A percentile compares a stretch with the other conserved stretches of the same genome.
Conservation (phyloP, 2,888 invertebrate species). For the Pseudanteris insignis region DNA sequence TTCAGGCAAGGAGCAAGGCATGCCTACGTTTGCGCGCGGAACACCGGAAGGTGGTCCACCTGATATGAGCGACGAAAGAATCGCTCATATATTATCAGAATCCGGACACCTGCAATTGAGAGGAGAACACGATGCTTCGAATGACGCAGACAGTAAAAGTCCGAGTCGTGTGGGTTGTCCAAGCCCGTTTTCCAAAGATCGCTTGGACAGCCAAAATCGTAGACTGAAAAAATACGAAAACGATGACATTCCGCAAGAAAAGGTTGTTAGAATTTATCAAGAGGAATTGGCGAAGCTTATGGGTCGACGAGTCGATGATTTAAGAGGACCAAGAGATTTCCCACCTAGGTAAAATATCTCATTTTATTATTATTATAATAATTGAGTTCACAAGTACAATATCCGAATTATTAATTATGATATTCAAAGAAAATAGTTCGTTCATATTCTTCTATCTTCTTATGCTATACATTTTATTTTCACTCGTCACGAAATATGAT, state of each 20-base stretch:
- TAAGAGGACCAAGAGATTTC: slow-evolving; percentile 79
- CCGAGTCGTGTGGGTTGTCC: slow-evolving; percentile 79
- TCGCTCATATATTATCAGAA: slow-evolving; percentile 92
- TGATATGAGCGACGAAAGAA: slow-evolving; percentile 87
- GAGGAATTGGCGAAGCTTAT: slow-evolving; percentile 94
- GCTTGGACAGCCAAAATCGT: slow-evolving; percentile 71
- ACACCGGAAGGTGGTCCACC: slow-evolving; percentile 71
- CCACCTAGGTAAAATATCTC: slow-evolving; percentile 76
- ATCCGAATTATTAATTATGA: too few relatives aligned
- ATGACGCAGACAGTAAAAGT: slow-evolving; percentile 81
- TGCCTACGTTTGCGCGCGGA: slow-evolving; percentile 80
- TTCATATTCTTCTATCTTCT: slow-evolving; percentile 13
- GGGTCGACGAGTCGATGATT: slow-evolving; percentile 79
- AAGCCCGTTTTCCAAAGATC: slow-evolving; percentile 81
- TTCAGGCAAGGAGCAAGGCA: slow-evolving; percentile 84
- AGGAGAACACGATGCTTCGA: slow-evolving; percentile 67
- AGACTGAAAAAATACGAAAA: slow-evolving; percentile 88
- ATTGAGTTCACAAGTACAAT: too few relatives aligned
- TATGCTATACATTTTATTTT: slow-evolving; percentile 24
- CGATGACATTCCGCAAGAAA: slow-evolving; percentile 96
- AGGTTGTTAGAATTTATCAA: slow-evolving; percentile 93
- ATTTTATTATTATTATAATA: too few relatives aligned
- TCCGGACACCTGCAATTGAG: slow-evolving; percentile 90
- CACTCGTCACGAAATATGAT: slow-evolving; percentile 14
- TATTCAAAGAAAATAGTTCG: too few relatives aligned